Evolutionary conservation across 2,888 invertebrate species (phyloP).

Genomic region (Sphaeridia pumilis): DNA sequence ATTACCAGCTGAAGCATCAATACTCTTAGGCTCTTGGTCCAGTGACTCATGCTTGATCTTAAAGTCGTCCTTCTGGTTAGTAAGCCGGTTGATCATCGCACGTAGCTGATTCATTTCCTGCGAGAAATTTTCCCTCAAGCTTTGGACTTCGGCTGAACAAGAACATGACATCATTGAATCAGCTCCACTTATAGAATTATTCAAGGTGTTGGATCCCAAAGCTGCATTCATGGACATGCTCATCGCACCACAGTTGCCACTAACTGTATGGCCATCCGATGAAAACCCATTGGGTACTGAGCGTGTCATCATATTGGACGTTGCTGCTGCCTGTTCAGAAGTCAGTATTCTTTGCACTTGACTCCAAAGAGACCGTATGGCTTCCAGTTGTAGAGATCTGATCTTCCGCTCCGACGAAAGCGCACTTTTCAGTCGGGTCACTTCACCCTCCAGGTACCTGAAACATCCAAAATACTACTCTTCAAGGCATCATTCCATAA

Average conservation of each 20-base stretch:
- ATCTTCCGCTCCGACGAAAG: slow-evolving; percentile 73
- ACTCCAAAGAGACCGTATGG: slow-evolving; percentile 75
- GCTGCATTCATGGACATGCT: slow-evolving; percentile 21
- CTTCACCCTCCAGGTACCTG: slow-evolving; percentile 70
- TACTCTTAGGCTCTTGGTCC: slow-evolving; percentile 5
- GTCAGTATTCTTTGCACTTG: slow-evolving; percentile 33
- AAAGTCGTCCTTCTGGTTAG: slow-evolving; percentile 9
- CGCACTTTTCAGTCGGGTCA: slow-evolving; percentile 73
- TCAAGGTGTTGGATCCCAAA: slow-evolving; percentile 12
- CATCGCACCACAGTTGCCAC: slow-evolving; percentile 12
- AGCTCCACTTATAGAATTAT: neutral
- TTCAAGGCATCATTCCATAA: too few species aligned
- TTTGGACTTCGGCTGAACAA: slow-evolving; percentile 25
- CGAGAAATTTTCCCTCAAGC: slow-evolving; percentile 19
- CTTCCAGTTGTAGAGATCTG: slow-evolving; percentile 78
- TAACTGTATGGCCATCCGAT: neutral
- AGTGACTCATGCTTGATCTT: too few species aligned
- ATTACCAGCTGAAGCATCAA: slow-evolving; percentile 1
- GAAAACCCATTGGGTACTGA: slow-evolving; percentile 32
- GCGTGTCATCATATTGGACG: slow-evolving; percentile 23
- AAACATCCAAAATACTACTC: too few species aligned
- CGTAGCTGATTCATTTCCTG: slow-evolving; percentile 24
- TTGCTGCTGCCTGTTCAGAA: neutral
- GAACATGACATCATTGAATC: slow-evolving; percentile 4
- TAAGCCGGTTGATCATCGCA: slow-evolving; percentile 19